Base-by-base conservation (phyloP, 2,113 vertebrate genomes). In the Haemorhous mexicanus region DNA sequence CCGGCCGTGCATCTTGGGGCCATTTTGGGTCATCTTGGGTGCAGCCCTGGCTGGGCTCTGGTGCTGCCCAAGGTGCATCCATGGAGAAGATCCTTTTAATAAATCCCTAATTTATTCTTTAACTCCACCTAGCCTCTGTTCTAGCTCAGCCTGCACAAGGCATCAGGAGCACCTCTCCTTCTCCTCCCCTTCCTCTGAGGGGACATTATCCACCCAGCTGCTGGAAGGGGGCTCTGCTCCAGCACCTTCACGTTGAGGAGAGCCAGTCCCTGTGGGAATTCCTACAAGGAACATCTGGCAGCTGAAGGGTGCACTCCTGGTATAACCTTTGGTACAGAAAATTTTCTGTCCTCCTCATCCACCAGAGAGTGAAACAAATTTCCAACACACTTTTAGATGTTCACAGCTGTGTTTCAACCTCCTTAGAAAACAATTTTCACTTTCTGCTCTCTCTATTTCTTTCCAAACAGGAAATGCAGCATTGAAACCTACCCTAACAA, bases 71-170 rank as follows among this genome's bases (percentile, higher is more conserved):
- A 11, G n/a, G 22, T 37, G 58, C 0, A 26, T 37, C 58, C 58
- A 37, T 8, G 0, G n/a, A 59, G 23, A 15, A 41, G 41, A 41
- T 41, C 15, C 7, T 24, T 58, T 24, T 7, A 37, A 16, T 17
- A 17, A 59, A 59, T 59, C 23, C 23, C 15, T 59, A 1, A 7
- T 17, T 26, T 37, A 26, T 37, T 35, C n/a, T 35, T 2, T 37
- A 26, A 2, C 58, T 37, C n/a, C 1, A 0, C 7, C n/a, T 0
- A 5, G 22, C 2, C 9, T 24, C 22, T 59, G 15, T 7, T n/a
- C n/a, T 11, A 59, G n/a, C 14, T 2, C 58, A 35, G 56, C 58
- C 58, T 11, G 5, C 2, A 35, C 15, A 59, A 26, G n/a, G n/a
- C 58, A 59, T 37, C 58, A 8, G 2, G 58, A 47, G 11, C 18